These are phyloP conservation scores for Ferrisia virgata DNA, from an alignment of 2,888 invertebrate species.

Conservation along the genomic window DNA sequence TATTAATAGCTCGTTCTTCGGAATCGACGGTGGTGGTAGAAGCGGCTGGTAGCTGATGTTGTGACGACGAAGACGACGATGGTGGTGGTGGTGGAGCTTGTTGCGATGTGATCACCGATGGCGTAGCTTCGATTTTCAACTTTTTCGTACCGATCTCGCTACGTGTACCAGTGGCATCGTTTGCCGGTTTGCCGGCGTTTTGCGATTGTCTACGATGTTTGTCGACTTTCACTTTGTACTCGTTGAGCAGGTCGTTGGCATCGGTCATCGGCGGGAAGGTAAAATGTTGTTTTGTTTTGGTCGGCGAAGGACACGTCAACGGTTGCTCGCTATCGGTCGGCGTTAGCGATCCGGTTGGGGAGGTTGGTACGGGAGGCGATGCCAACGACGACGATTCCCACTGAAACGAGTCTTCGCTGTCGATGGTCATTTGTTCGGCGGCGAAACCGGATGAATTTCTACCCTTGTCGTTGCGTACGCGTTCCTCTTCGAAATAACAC, in stretches of 20 bases:
- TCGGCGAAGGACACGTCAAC: conserved; percentile 40
- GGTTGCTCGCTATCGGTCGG: conserved; percentile 38
- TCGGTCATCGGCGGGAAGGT: conserved; percentile 48
- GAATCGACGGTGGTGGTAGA: conserved; percentile 34
- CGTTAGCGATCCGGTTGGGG: conserved; percentile 49
- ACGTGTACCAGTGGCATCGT: not conserved
- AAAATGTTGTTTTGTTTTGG: conserved; percentile 47
- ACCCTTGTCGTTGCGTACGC: conserved; percentile 48
- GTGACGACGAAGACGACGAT: conserved; percentile 22
- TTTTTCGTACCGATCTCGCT: conserved; percentile 35
- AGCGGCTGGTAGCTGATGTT: too few species aligned
- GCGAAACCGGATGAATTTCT: conserved; percentile 51
- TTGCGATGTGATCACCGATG: conserved; percentile 17
- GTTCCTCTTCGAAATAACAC: conserved; percentile 50
- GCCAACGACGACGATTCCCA: conserved; percentile 47
- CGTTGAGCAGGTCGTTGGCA: conserved; percentile 45
- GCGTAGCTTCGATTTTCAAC: conserved; percentile 31
- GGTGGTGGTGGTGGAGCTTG: not conserved
- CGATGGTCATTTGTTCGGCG: conserved; percentile 51
- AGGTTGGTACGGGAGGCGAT: conserved; percentile 50
- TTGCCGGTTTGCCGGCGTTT: not conserved
- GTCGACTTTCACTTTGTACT: conserved; percentile 41
- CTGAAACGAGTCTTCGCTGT: conserved; percentile 50
- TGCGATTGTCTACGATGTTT: conserved; percentile 26
- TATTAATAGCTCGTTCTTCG: conserved; percentile 44